Evolutionary conservation across 2,888 invertebrate genomes (phyloP).

Genomic region (Drosophila kuntzei): DNA sequence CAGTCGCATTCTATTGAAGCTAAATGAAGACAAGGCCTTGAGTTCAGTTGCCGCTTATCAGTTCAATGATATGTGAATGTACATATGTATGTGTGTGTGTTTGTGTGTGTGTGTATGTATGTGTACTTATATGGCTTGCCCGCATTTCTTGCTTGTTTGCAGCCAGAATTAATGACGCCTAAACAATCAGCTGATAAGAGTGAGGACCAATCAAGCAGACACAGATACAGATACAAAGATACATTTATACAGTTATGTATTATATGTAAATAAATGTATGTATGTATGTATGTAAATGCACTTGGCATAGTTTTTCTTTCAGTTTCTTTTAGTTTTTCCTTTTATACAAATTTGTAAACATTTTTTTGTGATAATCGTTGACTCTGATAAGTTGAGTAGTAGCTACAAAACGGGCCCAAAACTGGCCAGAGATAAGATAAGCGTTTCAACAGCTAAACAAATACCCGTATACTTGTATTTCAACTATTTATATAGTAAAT

Average conservation of each 20-base stretch:
- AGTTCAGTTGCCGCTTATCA: constrained; percentile 69
- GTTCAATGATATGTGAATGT: constrained; percentile 61
- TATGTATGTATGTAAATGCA: constrained; percentile 15
- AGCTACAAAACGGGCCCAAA: not conserved
- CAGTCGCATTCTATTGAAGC: constrained; percentile 23
- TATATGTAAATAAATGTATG: not conserved
- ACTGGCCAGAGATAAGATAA: constrained; percentile 17
- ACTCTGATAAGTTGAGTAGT: constrained; percentile 39
- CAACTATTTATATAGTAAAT: constrained; percentile 16
- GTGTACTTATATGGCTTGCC: constrained; percentile 48
- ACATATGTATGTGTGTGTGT: not conserved
- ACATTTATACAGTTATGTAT: constrained; percentile 13
- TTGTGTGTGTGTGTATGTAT: not conserved
- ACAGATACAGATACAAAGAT: constrained; percentile 9
- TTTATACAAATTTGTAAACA: not conserved
- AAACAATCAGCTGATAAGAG: constrained; percentile 60
- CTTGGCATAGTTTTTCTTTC: constrained; percentile 55
- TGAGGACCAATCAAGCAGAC: constrained; percentile 27
- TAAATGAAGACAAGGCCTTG: constrained; percentile 55
- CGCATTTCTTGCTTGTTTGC: constrained; percentile 47
- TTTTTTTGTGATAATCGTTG: constrained; percentile 5
- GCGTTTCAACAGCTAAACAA: constrained; percentile 9
- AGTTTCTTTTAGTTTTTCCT: constrained; percentile 26
- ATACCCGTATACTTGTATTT: constrained; percentile 4
- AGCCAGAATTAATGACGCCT: constrained; percentile 51